Evolutionary conservation across 2,113 vertebrate species (phyloP).

Genomic region (Canis aureus): DNA sequence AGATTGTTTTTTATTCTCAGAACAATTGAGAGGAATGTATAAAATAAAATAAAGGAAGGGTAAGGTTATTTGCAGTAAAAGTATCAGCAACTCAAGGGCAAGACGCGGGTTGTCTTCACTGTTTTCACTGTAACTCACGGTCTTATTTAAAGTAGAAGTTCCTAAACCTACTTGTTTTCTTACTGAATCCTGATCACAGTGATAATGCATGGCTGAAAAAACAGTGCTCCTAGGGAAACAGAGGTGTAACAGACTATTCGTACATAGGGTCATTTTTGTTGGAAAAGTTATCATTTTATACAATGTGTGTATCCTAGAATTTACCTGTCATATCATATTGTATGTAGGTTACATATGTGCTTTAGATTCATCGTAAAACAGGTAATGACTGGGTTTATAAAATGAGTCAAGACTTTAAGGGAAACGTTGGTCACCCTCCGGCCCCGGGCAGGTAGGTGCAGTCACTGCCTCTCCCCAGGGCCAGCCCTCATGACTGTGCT

Average conservation of each 20-base stretch:
- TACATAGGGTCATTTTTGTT: background rate
- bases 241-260: too few species aligned
- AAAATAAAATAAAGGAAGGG: background rate
- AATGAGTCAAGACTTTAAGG: background rate
- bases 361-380: background rate
- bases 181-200: background rate
- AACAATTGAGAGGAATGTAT: too few species aligned
- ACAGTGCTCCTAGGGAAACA: fast-evolving
- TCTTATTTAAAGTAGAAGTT: background rate
- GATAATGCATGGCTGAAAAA: too few species aligned
- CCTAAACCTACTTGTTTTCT: background rate
- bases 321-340: background rate
- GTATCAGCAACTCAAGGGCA: background rate
- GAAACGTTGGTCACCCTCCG: background rate
- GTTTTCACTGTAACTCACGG: background rate
- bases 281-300: background rate
- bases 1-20: background rate
- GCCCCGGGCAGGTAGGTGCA: background rate
- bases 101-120: background rate
- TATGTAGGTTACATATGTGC: background rate
- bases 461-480: fast-evolving
- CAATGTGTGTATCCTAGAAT: background rate
- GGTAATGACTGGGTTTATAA: too few species aligned
- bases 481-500: background rate
- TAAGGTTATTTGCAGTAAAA: background rate